These are phyloP conservation scores for Callaeas wilsoni DNA, from an alignment of 2,113 vertebrate species.

Conservation along the genomic window DNA sequence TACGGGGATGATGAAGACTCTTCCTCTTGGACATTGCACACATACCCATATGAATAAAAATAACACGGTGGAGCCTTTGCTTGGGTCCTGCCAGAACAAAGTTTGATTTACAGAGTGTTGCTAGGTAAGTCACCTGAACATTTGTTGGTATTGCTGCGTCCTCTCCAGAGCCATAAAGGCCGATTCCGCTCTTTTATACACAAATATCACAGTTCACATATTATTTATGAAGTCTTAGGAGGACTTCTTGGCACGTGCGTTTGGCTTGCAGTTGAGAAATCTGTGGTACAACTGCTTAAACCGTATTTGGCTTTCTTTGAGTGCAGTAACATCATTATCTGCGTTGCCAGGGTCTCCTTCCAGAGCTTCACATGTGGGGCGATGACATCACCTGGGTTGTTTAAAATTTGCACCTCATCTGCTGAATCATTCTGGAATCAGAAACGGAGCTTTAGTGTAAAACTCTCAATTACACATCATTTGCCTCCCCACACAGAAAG, in stretches of 20 bases:
- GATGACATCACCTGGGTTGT: not conserved
- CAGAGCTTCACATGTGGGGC: not conserved
- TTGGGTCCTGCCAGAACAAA: not conserved
- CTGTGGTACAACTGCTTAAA: not conserved
- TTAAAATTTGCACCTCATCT: constrained; percentile 32
- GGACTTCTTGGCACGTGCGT: not conserved
- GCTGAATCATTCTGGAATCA: constrained; percentile 15
- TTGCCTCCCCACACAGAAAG: not conserved
- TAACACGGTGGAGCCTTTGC: not conserved
- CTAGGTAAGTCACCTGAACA: not conserved
- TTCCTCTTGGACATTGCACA: not conserved
- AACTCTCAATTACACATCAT: not conserved
- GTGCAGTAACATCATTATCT: not conserved
- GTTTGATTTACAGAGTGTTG: not conserved
- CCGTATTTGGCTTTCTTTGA: not conserved
- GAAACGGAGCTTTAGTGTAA: not conserved
- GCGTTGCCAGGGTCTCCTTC: not conserved
- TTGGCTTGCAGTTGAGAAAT: constrained; percentile 6
- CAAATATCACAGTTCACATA: not conserved
- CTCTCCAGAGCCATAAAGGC: not conserved
- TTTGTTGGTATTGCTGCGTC: not conserved
- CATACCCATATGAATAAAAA: not conserved
- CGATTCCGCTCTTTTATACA: not conserved
- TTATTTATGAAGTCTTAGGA: not conserved
- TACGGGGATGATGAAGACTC: not conserved